Conservation (phyloP, 2,888 invertebrate genomes). For the Parelbella ahira region DNA sequence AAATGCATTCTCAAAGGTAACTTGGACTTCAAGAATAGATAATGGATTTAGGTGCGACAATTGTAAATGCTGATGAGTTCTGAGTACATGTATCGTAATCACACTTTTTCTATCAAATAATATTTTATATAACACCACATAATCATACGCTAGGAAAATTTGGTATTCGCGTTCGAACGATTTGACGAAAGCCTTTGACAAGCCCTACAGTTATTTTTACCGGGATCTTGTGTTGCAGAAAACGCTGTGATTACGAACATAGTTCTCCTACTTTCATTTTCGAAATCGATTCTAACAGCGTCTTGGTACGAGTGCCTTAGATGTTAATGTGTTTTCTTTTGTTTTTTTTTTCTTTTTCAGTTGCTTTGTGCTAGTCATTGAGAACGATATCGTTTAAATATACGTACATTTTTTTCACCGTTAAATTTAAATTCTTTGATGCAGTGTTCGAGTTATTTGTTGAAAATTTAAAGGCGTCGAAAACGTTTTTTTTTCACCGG, state of each 20-base stretch:
- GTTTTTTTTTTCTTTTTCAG: conserved; percentile 43
- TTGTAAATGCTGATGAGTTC: conserved; percentile 67
- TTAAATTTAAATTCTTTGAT: neutral
- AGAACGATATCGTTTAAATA: conserved; percentile 17
- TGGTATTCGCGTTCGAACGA: conserved; percentile 6
- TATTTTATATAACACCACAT: too few relatives aligned
- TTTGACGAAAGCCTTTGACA: conserved; percentile 20
- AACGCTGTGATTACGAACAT: conserved; percentile 48
- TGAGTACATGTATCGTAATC: conserved; percentile 33
- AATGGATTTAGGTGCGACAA: conserved; percentile 70
- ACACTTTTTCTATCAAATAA: conserved; percentile 43
- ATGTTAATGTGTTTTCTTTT: conserved; percentile 55
- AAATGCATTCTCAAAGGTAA: conserved; percentile 53
- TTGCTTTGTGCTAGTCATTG: conserved; percentile 48
- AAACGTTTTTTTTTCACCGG: neutral
- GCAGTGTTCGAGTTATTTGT: neutral
- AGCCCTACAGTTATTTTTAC: neutral
- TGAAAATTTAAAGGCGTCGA: neutral
- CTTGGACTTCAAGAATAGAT: conserved; percentile 80
- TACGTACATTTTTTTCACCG: neutral
- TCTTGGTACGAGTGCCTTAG: conserved; percentile 78
- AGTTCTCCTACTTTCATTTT: conserved; percentile 41
- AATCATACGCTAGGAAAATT: too few relatives aligned
- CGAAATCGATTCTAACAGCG: conserved; percentile 68
- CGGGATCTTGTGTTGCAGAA: conserved; percentile 35